phyloP scores from a whole-genome alignment of 2,888 invertebrate genomes.

The Noctua janthe region DNA sequence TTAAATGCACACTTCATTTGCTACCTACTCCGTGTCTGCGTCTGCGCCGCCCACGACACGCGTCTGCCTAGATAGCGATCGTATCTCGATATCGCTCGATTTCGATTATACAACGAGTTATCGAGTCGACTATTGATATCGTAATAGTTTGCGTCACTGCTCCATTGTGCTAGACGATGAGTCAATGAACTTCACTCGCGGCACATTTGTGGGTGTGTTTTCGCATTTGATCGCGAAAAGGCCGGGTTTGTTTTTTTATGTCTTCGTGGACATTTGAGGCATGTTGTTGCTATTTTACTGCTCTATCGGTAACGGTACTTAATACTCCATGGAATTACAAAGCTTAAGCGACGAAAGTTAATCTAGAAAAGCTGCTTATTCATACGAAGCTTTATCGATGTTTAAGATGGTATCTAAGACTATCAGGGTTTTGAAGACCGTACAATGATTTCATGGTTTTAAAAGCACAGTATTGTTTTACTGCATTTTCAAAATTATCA shows the following conservation, averaged over 20 bases:
- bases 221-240: slow-evolving; percentile 32
- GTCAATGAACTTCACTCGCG: slow-evolving; percentile 69
- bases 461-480: no score
- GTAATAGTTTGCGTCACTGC: slow-evolving; percentile 77
- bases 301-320: neutral
- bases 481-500: no score
- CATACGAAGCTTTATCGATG: neutral
- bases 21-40: slow-evolving; percentile 43
- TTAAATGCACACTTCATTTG: slow-evolving; percentile 43
- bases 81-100: slow-evolving; percentile 78
- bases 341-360: neutral
- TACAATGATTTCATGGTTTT: neutral
- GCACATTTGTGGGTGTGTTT: slow-evolving; percentile 52
- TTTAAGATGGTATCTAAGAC: neutral
- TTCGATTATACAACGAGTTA: slow-evolving; percentile 80
- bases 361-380: neutral
- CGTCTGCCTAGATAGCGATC: slow-evolving; percentile 72
- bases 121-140: slow-evolving; percentile 73
- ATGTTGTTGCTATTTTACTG: neutral
- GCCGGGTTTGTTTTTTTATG: neutral
- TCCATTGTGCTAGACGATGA: slow-evolving; percentile 68
- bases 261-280: neutral
- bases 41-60: slow-evolving; percentile 75
- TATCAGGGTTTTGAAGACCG: neutral
- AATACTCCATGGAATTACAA: neutral